Evolutionary conservation across 2,797 vertebrate genomes (phyloP).

Genomic region (Clarias platycephalus): DNA sequence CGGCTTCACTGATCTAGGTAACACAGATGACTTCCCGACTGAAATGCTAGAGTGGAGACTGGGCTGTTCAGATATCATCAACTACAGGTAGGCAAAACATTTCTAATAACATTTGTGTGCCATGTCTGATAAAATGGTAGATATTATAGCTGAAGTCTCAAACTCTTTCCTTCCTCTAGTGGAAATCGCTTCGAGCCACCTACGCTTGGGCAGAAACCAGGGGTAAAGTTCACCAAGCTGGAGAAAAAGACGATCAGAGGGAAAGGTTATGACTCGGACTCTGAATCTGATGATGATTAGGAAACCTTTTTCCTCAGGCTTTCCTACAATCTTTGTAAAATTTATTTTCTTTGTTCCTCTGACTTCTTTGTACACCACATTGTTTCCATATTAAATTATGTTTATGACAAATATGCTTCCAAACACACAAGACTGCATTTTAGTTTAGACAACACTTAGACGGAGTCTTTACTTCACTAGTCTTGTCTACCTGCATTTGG

Average conservation of each 20-base stretch:
- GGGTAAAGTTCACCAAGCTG: slow-evolving; percentile 87
- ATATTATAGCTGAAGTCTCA: neutral
- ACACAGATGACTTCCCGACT: slow-evolving; percentile 93
- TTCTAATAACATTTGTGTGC: neutral
- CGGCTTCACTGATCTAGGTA: slow-evolving; percentile 91
- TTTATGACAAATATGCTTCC: slow-evolving; percentile 6
- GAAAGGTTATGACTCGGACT: slow-evolving; percentile 88
- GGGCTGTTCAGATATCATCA: slow-evolving; percentile 87
- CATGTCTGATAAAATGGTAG: neutral
- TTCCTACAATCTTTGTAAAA: slow-evolving; percentile 54
- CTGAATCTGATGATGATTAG: slow-evolving; percentile 89
- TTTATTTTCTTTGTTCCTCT: slow-evolving; percentile 1
- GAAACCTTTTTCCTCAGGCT: slow-evolving; percentile 61
- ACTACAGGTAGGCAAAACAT: slow-evolving; percentile 82
- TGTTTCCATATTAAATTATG: slow-evolving; percentile 20
- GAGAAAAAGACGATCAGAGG: slow-evolving; percentile 96
- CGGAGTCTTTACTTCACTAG: neutral
- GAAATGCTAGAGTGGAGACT: slow-evolving; percentile 96
- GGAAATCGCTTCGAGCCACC: slow-evolving; percentile 93
- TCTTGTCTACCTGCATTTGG: neutral
- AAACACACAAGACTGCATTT: slow-evolving; percentile 1
- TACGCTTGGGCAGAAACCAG: slow-evolving; percentile 79
- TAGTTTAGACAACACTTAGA: neutral
- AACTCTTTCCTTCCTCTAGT: slow-evolving; percentile 63
- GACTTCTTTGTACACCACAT: slow-evolving; percentile 6